Evolutionary conservation across 2,888 invertebrate species (phyloP).

Genomic region (Cheilosia grossa): DNA sequence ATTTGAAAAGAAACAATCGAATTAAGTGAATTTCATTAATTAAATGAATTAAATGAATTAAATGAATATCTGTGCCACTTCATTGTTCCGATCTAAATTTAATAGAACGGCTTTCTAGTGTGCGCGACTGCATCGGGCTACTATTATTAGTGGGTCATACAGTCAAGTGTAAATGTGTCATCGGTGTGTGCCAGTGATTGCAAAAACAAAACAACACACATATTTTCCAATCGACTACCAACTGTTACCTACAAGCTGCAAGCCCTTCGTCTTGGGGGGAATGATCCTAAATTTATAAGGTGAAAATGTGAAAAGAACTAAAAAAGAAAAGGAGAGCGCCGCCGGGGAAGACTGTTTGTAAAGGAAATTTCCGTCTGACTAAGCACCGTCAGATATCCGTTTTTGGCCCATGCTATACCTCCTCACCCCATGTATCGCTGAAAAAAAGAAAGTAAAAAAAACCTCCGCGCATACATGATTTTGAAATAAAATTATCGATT

Average conservation of each 20-base stretch:
- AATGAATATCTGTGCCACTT: conserved; percentile 24
- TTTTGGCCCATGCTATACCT: conserved; percentile 2
- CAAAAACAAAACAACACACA: conserved; percentile 10
- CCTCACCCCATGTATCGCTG: background rate
- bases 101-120: conserved; percentile 6
- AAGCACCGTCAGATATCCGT: conserved; percentile 27
- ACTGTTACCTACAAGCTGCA: conserved; percentile 16
- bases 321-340: background rate
- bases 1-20: conserved; percentile 38
- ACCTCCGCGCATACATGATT: conserved; percentile 37
- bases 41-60: conserved; percentile 53
- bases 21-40: conserved; percentile 54
- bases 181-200: conserved; percentile 7
- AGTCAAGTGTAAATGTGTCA: conserved; percentile 46
- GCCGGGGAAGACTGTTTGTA: background rate
- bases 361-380: conserved; percentile 9
- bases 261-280: background rate
- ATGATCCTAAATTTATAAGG: conserved; percentile 17
- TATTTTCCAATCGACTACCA: conserved; percentile 58
- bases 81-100: conserved; percentile 56
- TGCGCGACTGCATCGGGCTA: conserved; percentile 46
- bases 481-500: conserved; percentile 69
- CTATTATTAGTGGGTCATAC: conserved; percentile 36
- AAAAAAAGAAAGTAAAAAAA: conserved; percentile 22
- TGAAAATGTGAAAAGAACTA: background rate